Evolutionary conservation across 2,113 vertebrate species (phyloP).

Genomic region (Paradisaea rubra): DNA sequence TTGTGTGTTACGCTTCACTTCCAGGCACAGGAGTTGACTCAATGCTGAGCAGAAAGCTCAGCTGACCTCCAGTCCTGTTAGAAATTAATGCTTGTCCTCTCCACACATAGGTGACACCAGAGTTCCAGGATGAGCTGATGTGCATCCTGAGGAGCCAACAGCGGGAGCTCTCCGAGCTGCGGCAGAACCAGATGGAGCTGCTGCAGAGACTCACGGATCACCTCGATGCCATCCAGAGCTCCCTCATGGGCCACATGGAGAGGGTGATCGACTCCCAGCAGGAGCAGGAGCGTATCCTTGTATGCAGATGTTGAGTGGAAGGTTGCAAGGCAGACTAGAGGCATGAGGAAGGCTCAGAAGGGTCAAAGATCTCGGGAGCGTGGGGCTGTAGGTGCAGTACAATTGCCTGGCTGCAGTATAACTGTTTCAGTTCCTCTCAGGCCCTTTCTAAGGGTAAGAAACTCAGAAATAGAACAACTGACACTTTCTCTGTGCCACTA

Average conservation of each 20-base stretch:
- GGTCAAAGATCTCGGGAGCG: fast-evolving
- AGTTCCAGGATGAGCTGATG: conserved; percentile 85
- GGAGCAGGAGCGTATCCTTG: conserved; percentile 96
- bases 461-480: neutral
- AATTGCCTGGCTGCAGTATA: neutral
- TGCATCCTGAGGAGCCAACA: conserved; percentile 87
- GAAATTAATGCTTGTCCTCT: neutral
- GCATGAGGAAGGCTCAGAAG: neutral
- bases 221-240: conserved; percentile 84
- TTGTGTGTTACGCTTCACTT: neutral
- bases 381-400: fast-evolving
- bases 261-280: conserved; percentile 82
- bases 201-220: conserved; percentile 80
- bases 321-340: neutral
- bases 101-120: conserved; percentile 67
- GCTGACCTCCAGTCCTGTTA: neutral
- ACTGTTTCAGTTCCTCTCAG: neutral
- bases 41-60: neutral
- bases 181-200: conserved; percentile 81
- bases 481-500: neutral
- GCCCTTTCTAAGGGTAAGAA: neutral
- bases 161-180: conserved; percentile 84
- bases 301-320: neutral
- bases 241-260: conserved; percentile 85
- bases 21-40: neutral